Percentiles rank a stretch among this genome's conserved stretches.
Conservation (phyloP, 1,140 invertebrate species). For the Idris sp. region DNA sequence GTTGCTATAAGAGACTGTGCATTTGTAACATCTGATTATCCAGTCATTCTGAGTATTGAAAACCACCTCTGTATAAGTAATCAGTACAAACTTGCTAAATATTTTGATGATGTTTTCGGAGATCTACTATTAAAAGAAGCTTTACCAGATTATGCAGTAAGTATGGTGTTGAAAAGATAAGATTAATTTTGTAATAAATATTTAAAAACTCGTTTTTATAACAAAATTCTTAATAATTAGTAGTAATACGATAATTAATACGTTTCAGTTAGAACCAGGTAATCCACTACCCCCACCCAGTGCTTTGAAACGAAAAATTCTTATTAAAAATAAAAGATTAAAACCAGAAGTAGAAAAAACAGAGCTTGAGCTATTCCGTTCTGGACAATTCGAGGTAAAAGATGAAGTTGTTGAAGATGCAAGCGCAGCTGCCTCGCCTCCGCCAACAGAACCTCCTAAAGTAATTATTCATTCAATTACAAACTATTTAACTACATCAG, state of each 20-base stretch:
- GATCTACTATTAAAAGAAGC: conserved; percentile 95
- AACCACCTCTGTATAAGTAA: conserved; percentile 99
- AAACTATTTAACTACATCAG: background rate
- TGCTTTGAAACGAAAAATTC: conserved; percentile 93
- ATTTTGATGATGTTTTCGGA: conserved; percentile 97
- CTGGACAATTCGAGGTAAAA: conserved; percentile 94
- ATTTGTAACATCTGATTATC: conserved; percentile 98
- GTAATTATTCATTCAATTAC: conserved; percentile 27
- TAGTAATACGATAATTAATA: no score
- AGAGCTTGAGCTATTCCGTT: conserved; percentile 91
- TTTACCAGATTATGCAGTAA: conserved; percentile 91
- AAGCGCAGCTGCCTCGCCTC: conserved; percentile 83
- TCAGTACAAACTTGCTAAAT: conserved; percentile 99
- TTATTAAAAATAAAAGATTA: conserved; percentile 99
- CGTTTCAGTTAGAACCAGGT: conserved; percentile 46
- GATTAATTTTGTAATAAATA: no score
- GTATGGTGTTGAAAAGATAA: conserved; percentile 42
- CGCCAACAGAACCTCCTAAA: conserved; percentile 70
- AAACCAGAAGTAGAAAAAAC: conserved; percentile 98
- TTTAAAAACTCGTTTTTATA: no score
- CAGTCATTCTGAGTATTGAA: conserved; percentile 98
- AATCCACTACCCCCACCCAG: conserved; percentile 91
- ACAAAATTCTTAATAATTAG: no score
- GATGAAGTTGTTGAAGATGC: conserved; percentile 91
- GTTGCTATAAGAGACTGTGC: conserved; percentile 98